Conservation (phyloP, 2,113 vertebrate genomes). For the Suricata suricatta region DNA sequence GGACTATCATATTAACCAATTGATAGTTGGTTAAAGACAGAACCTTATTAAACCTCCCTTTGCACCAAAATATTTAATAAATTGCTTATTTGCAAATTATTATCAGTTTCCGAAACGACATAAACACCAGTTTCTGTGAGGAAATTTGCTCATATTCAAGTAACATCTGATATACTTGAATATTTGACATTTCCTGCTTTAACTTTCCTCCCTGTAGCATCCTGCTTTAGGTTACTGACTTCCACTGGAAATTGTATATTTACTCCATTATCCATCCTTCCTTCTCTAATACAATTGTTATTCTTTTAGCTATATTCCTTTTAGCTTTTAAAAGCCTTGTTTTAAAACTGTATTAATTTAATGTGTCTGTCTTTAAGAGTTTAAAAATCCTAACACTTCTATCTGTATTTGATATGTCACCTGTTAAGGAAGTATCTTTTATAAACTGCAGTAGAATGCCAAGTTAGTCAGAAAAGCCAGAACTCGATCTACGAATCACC, state of each 20-base stretch:
- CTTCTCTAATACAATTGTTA: conserved; percentile 2
- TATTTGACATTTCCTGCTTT: not conserved
- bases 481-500: not conserved
- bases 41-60: not conserved
- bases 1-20: not conserved
- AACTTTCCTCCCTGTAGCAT: not conserved
- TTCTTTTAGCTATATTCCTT: not conserved
- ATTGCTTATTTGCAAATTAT: conserved; percentile 15
- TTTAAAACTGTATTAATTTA: conserved; percentile 9
- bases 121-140: not conserved
- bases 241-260: not conserved
- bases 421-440: not conserved
- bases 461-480: conserved; percentile 38
- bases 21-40: not conserved
- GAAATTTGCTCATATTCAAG: not conserved
- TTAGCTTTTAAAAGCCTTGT: not conserved
- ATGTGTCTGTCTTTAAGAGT: not conserved
- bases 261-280: not conserved
- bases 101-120: not conserved
- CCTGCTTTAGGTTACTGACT: not conserved
- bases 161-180: not conserved
- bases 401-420: not conserved
- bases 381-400: not conserved
- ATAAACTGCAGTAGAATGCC: not conserved
- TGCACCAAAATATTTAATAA: conserved; percentile 6